Base-by-base conservation (phyloP, 2,113 vertebrate genomes). In the Alligator sinensis region DNA sequence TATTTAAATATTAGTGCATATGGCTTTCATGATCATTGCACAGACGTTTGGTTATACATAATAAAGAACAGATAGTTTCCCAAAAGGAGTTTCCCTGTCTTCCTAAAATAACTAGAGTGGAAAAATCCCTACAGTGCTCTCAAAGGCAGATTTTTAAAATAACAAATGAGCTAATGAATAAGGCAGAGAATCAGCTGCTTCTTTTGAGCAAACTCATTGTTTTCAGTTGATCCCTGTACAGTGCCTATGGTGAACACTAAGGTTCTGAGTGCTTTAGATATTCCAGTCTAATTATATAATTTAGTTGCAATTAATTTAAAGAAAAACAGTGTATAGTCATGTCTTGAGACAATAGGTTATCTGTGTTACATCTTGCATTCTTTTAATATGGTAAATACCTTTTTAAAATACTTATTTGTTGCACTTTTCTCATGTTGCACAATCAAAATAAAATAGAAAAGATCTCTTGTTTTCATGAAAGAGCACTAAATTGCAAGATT, bases 231-330 rank as follows among this genome's bases (percentile, higher is more conserved):
- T n/a, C 2, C 3, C 17, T 38, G 17, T n/a, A 17, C 9, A 34
- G 11, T 27, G 19, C 3, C 58, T 64, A 55, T 15, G 60, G 11
- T 7, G 14, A 63, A 38, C 5, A 64, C 12, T 12, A 24, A 87
- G 28, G 21, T 22, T 78, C 25, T 0, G 64, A 5, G 30, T 66
- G 6, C 63, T 34, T 81, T n/a, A 30, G 9, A 17, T 8, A 54
- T 10, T 38, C 5, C 11, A 16, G 2, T 0, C 2, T 17, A 84
- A 54, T 30, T n/a, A 12, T 25, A 9, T 47, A 61, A 18, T 24
- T 61, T n/a, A 34, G 8, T 34, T 25, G 19, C 9, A 38, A 22
- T 38, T n/a, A 47, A 58, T 57, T 81, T 6, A 28, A 1, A 13
- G 7, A 78, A 60, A 11, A 13, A 54, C 64, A 68, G 5, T 19